phyloP scores from a whole-genome alignment of 2,797 vertebrate species.

The Threskiornis aethiopicus region DNA sequence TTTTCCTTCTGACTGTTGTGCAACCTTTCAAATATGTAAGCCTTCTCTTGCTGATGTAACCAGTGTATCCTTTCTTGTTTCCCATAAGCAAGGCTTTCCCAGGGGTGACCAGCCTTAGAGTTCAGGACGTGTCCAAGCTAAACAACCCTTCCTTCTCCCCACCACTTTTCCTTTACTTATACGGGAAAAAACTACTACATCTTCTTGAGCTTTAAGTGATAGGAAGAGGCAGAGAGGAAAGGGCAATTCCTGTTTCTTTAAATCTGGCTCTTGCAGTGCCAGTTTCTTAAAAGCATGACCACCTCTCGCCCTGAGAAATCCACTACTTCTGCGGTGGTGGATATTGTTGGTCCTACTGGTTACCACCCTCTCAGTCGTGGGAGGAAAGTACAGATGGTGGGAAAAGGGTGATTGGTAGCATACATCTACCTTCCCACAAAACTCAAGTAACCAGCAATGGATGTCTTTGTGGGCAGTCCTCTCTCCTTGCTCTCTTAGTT shows the following conservation, averaged over 20 bases:
- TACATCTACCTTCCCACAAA: not conserved
- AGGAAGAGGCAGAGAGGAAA: not conserved
- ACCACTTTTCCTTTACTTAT: not conserved
- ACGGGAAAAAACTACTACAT: not conserved
- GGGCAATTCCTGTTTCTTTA: not conserved
- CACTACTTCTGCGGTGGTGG: not conserved
- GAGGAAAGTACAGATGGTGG: not conserved
- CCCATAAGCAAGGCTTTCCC: not conserved
- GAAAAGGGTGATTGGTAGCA: not conserved
- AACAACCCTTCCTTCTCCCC: not conserved
- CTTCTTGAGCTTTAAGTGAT: not conserved
- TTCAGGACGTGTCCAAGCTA: not conserved
- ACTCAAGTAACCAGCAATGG: too few relatives aligned
- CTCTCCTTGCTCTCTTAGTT: not conserved
- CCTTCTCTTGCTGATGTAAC: conserved; percentile 7
- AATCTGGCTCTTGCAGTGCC: not conserved
- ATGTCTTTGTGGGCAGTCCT: not conserved
- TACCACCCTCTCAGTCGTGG: not conserved
- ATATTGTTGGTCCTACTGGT: not conserved
- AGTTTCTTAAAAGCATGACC: not conserved
- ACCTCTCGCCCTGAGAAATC: not conserved
- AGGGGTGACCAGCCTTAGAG: not conserved
- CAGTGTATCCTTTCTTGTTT: not conserved
- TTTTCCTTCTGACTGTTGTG: not conserved
- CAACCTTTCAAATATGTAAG: not conserved